These are phyloP conservation scores for Rhizoglyphus robini DNA, from an alignment of 1,140 invertebrate species.

Conservation along the genomic window DNA sequence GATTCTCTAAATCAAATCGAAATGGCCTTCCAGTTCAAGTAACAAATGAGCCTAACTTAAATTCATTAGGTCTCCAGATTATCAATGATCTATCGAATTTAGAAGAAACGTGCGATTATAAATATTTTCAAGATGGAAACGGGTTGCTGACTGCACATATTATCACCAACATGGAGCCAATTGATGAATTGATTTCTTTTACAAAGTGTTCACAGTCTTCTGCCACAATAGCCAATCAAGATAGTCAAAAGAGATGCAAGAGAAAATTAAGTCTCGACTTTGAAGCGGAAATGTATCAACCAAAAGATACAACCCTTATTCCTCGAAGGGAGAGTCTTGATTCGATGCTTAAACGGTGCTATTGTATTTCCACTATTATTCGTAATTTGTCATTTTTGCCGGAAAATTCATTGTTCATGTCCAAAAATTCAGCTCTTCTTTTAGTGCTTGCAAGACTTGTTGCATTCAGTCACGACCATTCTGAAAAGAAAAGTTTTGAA, in stretches of 20 bases:
- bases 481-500: not conserved
- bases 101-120: not conserved
- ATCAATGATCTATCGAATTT: not conserved
- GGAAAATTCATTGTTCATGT: conserved; percentile 83
- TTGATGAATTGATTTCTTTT: not conserved
- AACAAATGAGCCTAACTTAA: conserved; percentile 9
- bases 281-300: conserved; percentile 79
- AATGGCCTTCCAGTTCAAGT: conserved; percentile 26
- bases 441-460: conserved; percentile 76
- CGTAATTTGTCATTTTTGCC: conserved; percentile 93
- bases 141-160: not conserved
- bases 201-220: not conserved
- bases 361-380: conserved; percentile 76
- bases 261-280: conserved; percentile 59
- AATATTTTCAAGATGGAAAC: conserved; percentile 8
- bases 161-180: not conserved
- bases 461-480: conserved; percentile 69
- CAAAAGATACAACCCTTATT: conserved; percentile 63
- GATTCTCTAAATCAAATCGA: too few relatives aligned
- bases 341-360: conserved; percentile 65
- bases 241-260: conserved; percentile 29
- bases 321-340: conserved; percentile 72
- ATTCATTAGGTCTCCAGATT: not conserved
- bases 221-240: not conserved
- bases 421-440: conserved; percentile 71